These are phyloP conservation scores for Brenthis ino DNA, from an alignment of 2,888 invertebrate species.

Conservation along the genomic window DNA sequence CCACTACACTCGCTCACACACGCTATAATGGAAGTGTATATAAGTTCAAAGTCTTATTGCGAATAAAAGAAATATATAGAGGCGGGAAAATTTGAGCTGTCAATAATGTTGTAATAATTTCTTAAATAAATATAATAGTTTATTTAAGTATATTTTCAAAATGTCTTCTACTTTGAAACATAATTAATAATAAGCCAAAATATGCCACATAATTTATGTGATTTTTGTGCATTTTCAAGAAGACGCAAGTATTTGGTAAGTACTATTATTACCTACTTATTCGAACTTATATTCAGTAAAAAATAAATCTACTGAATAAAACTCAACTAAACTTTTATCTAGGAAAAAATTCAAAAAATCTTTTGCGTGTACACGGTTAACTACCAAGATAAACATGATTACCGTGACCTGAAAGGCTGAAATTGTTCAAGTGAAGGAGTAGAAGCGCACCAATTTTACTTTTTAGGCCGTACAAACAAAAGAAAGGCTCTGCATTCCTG, in stretches of 20 bases:
- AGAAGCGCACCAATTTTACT: slow-evolving; percentile 20
- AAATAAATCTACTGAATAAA: too few relatives aligned
- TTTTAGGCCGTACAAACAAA: slow-evolving; percentile 21
- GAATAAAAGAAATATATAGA: slow-evolving; percentile 27
- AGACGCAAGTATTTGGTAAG: slow-evolving; percentile 68
- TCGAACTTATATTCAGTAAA: background rate
- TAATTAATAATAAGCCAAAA: slow-evolving; percentile 31
- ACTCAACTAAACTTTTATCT: too few relatives aligned
- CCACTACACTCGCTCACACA: slow-evolving; percentile 47
- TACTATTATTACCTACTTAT: slow-evolving; percentile 19
- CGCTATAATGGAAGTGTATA: slow-evolving; percentile 33
- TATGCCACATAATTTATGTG: slow-evolving; percentile 50
- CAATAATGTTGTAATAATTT: slow-evolving; percentile 19
- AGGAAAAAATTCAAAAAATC: background rate
- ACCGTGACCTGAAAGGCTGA: slow-evolving; percentile 22
- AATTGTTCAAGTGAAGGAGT: slow-evolving; percentile 17
- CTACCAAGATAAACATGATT: slow-evolving; percentile 13
- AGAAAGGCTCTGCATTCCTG: slow-evolving; percentile 3
- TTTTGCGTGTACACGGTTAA: background rate
- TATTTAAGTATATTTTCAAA: background rate
- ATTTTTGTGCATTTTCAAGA: slow-evolving; percentile 54
- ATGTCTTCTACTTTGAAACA: slow-evolving; percentile 5
- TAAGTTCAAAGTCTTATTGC: slow-evolving; percentile 22
- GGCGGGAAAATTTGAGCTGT: slow-evolving; percentile 37
- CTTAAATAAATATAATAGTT: slow-evolving; percentile 29